Conservation (phyloP, 2,113 vertebrate genomes). For the Ibidorhyncha struthersii region DNA sequence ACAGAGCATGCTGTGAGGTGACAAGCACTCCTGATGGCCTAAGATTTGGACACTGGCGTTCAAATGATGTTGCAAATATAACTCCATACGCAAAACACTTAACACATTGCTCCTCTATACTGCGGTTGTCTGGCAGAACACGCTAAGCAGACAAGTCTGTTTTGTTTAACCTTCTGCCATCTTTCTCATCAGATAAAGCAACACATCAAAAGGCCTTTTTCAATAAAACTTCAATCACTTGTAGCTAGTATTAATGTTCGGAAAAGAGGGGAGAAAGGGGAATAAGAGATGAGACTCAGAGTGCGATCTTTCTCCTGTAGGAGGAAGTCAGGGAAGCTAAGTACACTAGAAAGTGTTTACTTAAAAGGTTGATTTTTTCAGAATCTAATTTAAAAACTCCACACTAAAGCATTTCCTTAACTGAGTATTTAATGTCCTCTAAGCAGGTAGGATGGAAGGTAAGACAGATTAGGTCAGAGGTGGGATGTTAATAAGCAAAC, state of each 20-base stretch:
- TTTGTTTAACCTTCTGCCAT: background rate
- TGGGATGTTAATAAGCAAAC: background rate
- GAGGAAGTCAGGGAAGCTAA: background rate
- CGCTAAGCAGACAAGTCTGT: background rate
- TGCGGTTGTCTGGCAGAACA: background rate
- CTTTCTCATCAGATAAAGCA: background rate
- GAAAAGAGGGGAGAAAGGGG: background rate
- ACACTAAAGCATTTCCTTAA: background rate
- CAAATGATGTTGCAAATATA: background rate
- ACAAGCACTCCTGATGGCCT: background rate
- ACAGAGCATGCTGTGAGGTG: background rate
- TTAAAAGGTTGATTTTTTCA: background rate
- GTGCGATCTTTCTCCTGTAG: background rate
- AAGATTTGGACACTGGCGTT: background rate
- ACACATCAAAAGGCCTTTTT: background rate
- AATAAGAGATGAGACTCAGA: background rate
- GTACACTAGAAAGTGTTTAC: background rate
- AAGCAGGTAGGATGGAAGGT: background rate
- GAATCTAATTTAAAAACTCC: constrained; percentile 7
- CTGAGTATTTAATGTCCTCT: background rate
- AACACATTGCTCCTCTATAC: background rate
- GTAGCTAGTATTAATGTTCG: background rate
- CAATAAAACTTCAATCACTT: background rate
- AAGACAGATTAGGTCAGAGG: background rate
- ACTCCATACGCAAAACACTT: background rate